Percentiles rank a stretch among this genome's conserved stretches.
These are phyloP conservation scores for Coecobrya sp. DNA, from an alignment of 2,888 invertebrate genomes.

Conservation along the genomic window DNA sequence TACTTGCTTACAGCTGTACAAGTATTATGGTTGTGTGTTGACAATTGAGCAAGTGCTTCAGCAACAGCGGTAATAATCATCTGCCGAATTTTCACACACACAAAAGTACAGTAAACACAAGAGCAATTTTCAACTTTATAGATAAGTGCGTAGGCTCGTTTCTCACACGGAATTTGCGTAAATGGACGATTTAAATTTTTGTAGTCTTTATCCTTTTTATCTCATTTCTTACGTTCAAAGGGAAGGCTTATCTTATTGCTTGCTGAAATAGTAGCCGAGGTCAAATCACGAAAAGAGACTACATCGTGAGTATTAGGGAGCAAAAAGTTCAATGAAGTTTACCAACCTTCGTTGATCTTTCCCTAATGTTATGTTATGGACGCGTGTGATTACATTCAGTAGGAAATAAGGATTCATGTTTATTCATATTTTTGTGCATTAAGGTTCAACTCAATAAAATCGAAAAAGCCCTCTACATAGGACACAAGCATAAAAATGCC, in stretches of 20 bases:
- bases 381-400: slow-evolving; percentile 46
- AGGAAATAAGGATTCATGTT: slow-evolving; percentile 27
- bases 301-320: slow-evolving; percentile 34
- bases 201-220: background rate
- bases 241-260: slow-evolving; percentile 5
- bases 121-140: slow-evolving; percentile 37
- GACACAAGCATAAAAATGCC: background rate
- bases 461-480: background rate
- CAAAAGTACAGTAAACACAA: slow-evolving; percentile 19
- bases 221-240: background rate
- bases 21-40: slow-evolving; percentile 49
- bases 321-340: slow-evolving; percentile 37
- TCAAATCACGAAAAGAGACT: slow-evolving; percentile 50
- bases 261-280: background rate
- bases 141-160: slow-evolving; percentile 46
- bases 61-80: slow-evolving; percentile 13
- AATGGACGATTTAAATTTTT: slow-evolving; percentile 8
- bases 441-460: slow-evolving; percentile 14
- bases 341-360: slow-evolving; percentile 37
- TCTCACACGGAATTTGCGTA: slow-evolving; percentile 47
- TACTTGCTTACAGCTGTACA: slow-evolving; percentile 31
- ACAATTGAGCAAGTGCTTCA: slow-evolving; percentile 45
- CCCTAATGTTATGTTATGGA: slow-evolving; percentile 10
- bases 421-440: slow-evolving; percentile 36
- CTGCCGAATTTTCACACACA: slow-evolving; percentile 47